Evolutionary conservation across 2,888 invertebrate genomes (phyloP).

Genomic region (Zygaena filipendulae): DNA sequence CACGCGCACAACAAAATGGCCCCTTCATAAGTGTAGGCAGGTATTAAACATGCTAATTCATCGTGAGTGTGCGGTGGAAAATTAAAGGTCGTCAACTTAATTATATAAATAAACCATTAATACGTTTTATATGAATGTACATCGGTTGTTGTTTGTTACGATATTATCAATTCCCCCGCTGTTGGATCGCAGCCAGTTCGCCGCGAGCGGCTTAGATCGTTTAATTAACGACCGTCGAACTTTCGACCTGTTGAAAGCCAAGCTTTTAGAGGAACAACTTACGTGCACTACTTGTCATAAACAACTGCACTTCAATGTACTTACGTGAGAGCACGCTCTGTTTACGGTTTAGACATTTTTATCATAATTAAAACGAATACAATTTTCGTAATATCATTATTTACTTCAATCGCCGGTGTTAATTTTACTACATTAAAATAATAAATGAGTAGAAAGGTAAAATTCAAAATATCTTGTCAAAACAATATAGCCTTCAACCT

Average conservation of each 20-base stretch:
- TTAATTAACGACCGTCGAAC: slow-evolving; percentile 65
- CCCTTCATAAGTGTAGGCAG: slow-evolving; percentile 16
- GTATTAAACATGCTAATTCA: slow-evolving; percentile 43
- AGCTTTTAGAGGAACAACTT: slow-evolving; percentile 47
- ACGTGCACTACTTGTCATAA: no score
- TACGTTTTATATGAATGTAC: slow-evolving; percentile 34
- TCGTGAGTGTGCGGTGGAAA: slow-evolving; percentile 24
- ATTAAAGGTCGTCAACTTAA: slow-evolving; percentile 23
- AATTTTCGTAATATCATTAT: no score
- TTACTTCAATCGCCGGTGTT: no score
- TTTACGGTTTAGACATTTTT: no score
- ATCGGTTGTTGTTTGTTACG: slow-evolving; percentile 42
- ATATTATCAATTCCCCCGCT: slow-evolving; percentile 51
- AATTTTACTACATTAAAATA: no score
- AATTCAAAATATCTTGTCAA: no score
- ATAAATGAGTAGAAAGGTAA: no score
- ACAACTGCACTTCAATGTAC: no score
- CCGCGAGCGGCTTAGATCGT: slow-evolving; percentile 55
- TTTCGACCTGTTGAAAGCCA: slow-evolving; percentile 64
- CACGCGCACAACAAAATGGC: slow-evolving; percentile 29
- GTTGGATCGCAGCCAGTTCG: slow-evolving; percentile 50
- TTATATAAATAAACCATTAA: no score
- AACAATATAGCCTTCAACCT: no score
- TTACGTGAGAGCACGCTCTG: no score
- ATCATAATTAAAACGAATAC: no score